Evolutionary conservation across 2,113 vertebrate genomes (phyloP).

Genomic region (Hassar affinis): DNA sequence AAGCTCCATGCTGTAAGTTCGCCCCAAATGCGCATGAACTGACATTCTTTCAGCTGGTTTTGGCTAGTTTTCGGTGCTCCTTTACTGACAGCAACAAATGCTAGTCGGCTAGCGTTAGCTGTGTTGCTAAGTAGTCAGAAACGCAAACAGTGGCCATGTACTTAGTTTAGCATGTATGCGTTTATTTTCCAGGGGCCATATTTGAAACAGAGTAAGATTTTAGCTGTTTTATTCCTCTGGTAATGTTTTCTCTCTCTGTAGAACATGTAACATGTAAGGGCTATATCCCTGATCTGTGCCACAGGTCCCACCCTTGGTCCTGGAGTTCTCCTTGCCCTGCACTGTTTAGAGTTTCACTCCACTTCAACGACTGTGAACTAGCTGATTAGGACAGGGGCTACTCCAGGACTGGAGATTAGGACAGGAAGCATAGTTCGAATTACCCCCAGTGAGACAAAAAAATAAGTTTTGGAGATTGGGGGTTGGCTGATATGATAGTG

Average conservation of each 20-base stretch:
- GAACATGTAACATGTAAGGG: neutral
- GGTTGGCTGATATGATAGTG: too few relatives aligned
- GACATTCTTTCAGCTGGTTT: neutral
- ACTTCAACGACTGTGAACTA: neutral
- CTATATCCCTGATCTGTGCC: neutral
- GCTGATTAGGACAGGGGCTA: neutral
- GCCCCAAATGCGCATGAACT: neutral
- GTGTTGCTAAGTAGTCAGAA: conserved; percentile 7
- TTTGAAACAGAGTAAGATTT: neutral
- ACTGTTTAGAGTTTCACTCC: neutral
- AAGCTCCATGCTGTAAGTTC: conserved; percentile 69
- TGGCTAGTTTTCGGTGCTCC: neutral
- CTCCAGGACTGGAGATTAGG: neutral
- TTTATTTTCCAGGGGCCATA: neutral
- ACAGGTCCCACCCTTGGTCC: neutral
- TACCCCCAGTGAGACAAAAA: too few relatives aligned
- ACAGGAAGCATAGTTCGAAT: too few relatives aligned
- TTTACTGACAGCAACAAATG: conserved; percentile 15
- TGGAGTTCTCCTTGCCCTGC: neutral
- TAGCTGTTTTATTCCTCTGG: neutral
- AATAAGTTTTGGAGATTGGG: too few relatives aligned
- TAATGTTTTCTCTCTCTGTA: neutral
- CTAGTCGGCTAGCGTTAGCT: conserved; percentile 4
- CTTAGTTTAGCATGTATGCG: too few relatives aligned
- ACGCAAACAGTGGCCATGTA: neutral